Percentiles rank a stretch among this genome's conserved stretches.
These are phyloP conservation scores for Frankliniella intonsa DNA, from an alignment of 2,888 invertebrate genomes.

Conservation along the genomic window DNA sequence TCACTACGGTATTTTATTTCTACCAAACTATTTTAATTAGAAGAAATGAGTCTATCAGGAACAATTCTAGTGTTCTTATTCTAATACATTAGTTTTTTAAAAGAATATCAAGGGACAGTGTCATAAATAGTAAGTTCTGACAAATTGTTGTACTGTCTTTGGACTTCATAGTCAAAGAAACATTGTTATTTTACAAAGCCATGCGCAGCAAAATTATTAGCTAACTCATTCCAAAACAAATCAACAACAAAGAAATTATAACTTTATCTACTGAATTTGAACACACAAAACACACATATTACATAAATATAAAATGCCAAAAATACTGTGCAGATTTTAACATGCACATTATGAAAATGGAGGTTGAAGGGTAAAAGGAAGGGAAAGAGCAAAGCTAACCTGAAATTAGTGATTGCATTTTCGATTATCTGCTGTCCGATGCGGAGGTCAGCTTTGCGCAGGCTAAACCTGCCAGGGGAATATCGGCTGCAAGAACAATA, in stretches of 20 bases:
- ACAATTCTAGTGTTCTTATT: too few relatives aligned
- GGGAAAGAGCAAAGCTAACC: constrained; percentile 53
- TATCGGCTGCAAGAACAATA: constrained; percentile 63
- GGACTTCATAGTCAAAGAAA: not conserved
- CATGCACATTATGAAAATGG: constrained; percentile 4
- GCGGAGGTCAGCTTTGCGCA: constrained; percentile 76
- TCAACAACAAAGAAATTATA: not conserved
- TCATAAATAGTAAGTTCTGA: too few relatives aligned
- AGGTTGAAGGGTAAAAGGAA: constrained; percentile 4
- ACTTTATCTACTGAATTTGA: not conserved
- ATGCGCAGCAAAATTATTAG: constrained; percentile 30
- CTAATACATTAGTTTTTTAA: too few relatives aligned
- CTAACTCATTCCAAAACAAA: constrained; percentile 29
- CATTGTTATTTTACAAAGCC: not conserved
- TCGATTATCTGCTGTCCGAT: constrained; percentile 72
- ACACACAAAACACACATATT: not conserved
- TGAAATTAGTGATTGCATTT: constrained; percentile 65
- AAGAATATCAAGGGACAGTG: too few relatives aligned
- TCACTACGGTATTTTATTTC: not conserved
- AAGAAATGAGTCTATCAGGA: not conserved
- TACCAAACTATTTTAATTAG: not conserved
- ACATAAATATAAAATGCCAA: not conserved
- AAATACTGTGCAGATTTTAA: not conserved
- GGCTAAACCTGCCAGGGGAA: constrained; percentile 75
- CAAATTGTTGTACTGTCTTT: too few relatives aligned